phyloP scores from a whole-genome alignment of 2,113 vertebrate species.

The Athene noctua region DNA sequence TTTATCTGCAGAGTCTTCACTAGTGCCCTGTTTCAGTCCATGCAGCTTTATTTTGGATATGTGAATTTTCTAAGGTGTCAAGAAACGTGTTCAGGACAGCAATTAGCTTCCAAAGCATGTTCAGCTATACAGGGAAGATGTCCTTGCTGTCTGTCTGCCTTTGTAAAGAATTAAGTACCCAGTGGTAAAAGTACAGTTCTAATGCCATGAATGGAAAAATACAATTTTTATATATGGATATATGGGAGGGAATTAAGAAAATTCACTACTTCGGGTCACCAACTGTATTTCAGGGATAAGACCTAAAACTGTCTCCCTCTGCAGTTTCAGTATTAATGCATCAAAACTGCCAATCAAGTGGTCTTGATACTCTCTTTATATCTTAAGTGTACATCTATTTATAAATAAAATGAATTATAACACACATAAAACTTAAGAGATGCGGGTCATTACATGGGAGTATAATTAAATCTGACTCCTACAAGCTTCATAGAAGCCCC shows the following conservation, averaged over 20 bases:
- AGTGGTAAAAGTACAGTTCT: neutral
- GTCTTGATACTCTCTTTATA: neutral
- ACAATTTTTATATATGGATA: neutral
- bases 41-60: neutral
- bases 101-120: neutral
- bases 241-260: neutral
- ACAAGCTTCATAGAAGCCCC: constrained; percentile 4
- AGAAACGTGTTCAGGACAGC: neutral
- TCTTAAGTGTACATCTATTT: neutral
- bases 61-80: neutral
- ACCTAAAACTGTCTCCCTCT: neutral
- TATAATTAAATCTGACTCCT: constrained; percentile 54
- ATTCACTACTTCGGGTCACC: neutral
- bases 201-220: neutral
- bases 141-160: neutral
- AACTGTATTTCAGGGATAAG: neutral
- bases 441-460: constrained; percentile 30
- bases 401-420: constrained; percentile 49
- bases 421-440: constrained; percentile 16
- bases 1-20: neutral
- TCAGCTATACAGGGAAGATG: neutral
- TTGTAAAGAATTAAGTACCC: neutral
- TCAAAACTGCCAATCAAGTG: neutral
- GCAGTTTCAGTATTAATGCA: neutral
- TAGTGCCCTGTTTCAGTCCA: neutral